Base-by-base conservation (phyloP, 2,797 vertebrate species). In the Paratrypauchen microcephalus region DNA sequence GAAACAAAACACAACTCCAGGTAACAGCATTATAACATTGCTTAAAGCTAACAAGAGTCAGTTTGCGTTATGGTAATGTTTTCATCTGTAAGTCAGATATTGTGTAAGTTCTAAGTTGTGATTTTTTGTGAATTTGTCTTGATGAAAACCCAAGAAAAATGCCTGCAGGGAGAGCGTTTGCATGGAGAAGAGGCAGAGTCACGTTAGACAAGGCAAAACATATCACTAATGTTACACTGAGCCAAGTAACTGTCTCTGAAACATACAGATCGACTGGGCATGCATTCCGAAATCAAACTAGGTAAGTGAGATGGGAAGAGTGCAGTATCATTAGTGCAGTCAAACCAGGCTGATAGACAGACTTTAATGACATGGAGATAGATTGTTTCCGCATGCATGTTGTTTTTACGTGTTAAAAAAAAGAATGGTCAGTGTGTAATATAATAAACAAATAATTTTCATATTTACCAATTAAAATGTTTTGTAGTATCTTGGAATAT, bases 221-320 rank as follows among this genome's bases (percentile, higher is more conserved):
- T 66, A 69, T 82, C 62, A 61, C 55, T 6, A 15, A 61, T 56
- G 47, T 48, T 26, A 16, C 56, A 72, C 59, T 4, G 52, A 70
- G 86, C 85, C 86, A 89, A 71, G 68, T 75, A 82, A 70, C 79
- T 83, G 81, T 83, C 85, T 78, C 65, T 54, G 18, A 64, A 65
- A 71, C 62, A 65, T 47, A 74, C 24, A 73, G 52, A 45, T 21
- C 2, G 24, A 50, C 52, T 48, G 39, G 61, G 75, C 28, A 73
- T 21, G 23, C 30, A 65, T 26, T 70, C 45, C 54, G 24, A 63
- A 80, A 73, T 15, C 26, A 12, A 54, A 30, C 19, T 65, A 70
- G 39, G 23, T 32, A n/a, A 72, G 55, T 60, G 30, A 39, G 50
- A 54, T 19, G 13, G 24, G 50, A 72, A 7, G 28, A 67, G 60